phyloP scores from a whole-genome alignment of 2,797 vertebrate genomes.

The Sebastes trivittatus region DNA sequence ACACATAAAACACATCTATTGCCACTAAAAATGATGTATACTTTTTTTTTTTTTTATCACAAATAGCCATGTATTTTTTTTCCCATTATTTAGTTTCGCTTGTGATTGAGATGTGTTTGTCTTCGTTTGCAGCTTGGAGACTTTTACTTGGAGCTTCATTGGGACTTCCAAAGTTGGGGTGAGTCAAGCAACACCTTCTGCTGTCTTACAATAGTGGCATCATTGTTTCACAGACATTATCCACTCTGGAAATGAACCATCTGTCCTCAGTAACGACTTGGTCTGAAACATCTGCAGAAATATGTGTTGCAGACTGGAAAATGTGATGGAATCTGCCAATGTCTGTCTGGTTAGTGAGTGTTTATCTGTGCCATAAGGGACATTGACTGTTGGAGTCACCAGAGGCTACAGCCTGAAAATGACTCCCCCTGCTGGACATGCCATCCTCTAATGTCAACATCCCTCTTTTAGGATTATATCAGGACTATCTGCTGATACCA shows the following conservation, averaged over 20 bases:
- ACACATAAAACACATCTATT: not conserved
- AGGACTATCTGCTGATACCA: not conserved
- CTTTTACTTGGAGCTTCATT: constrained; percentile 99
- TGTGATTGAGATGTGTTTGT: constrained; percentile 10
- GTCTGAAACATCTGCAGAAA: not conserved
- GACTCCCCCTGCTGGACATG: constrained; percentile 57
- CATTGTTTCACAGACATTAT: not conserved
- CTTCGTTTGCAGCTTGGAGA: constrained; percentile 91
- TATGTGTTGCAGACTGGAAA: not conserved
- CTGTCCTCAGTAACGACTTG: not conserved
- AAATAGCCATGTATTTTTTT: not conserved
- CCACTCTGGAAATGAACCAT: not conserved
- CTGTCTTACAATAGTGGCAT: not conserved
- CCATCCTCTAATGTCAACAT: not conserved
- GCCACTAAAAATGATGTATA: not conserved
- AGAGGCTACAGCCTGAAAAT: not conserved
- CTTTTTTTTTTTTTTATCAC: not conserved
- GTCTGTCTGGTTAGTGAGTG: not conserved
- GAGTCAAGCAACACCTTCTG: constrained; percentile 72
- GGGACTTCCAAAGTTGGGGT: constrained; percentile 99
- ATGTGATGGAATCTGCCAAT: not conserved
- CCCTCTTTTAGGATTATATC: not conserved
- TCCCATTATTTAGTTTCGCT: not conserved
- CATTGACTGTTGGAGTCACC: constrained; percentile 17
- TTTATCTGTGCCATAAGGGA: not conserved